A percentile compares a stretch with the other conserved stretches of the same genome.
Conservation (phyloP, 2,888 invertebrate species). For the Drosophila stalkeri region DNA sequence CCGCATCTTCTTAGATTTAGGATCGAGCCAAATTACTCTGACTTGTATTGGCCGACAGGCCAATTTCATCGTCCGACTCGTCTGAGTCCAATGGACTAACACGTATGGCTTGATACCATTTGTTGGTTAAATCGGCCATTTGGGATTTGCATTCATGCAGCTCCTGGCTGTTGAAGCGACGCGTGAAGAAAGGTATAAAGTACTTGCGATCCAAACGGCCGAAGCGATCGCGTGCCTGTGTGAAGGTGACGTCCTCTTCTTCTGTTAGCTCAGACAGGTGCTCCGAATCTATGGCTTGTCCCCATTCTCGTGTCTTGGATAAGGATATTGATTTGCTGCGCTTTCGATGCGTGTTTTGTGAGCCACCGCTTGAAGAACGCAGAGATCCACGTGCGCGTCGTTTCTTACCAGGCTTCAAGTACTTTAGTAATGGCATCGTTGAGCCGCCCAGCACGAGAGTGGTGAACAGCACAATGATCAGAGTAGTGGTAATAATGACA, state of each 20-base stretch:
- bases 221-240: slow-evolving; percentile 94
- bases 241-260: slow-evolving; percentile 94
- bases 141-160: slow-evolving; percentile 97
- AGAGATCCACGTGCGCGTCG: slow-evolving; percentile 72
- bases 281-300: slow-evolving; percentile 96
- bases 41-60: slow-evolving; percentile 80
- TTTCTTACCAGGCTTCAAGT: slow-evolving; percentile 88
- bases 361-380: slow-evolving; percentile 82
- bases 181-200: slow-evolving; percentile 97
- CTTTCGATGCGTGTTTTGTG: slow-evolving; percentile 86
- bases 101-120: slow-evolving; percentile 98
- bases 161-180: slow-evolving; percentile 98
- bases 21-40: slow-evolving; percentile 73
- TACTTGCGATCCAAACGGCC: slow-evolving; percentile 96
- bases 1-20: slow-evolving; percentile 31
- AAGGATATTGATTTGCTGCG: slow-evolving; percentile 93
- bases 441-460: slow-evolving; percentile 98
- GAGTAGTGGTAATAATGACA: slow-evolving; percentile 98
- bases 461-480: slow-evolving; percentile 98
- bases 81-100: slow-evolving; percentile 95
- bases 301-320: slow-evolving; percentile 99
- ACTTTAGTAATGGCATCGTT: slow-evolving; percentile 98
- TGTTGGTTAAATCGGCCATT: slow-evolving; percentile 97
- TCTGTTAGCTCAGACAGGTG: slow-evolving; percentile 96
- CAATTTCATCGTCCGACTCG: slow-evolving; percentile 87